Evolutionary conservation across 2,113 vertebrate genomes (phyloP), one percentile per base, ranked within the genome.

Genomic region (Paralichthys olivaceus): DNA sequence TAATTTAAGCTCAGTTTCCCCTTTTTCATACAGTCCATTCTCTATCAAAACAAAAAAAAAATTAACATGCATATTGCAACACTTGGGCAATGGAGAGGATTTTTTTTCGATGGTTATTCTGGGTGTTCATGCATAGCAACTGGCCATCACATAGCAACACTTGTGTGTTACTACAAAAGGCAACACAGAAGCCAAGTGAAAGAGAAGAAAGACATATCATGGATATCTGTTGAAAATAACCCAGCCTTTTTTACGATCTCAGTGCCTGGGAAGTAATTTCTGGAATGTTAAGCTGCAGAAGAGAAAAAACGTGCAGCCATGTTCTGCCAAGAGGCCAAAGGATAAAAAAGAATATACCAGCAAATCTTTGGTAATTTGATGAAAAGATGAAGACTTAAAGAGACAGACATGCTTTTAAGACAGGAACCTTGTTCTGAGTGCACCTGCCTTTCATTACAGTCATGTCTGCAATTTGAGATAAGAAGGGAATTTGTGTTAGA

Each of bases 111-210:
- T 75, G 72, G 77, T 87, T 89, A 85, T 84, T 88, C 79, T 83
- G 58, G 66, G 64, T 75, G 70, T 77, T 77, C 79, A 77, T 59
- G 63, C 83, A 87, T 74, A 88, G 87, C 80, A 84, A 84, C 85
- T 78, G 72, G 28, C 34, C 69, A 64, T 67, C 77, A 77, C 89
- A 83, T 88, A 90, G 82, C 89, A 90, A 90, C 84, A 82, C 37
- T 60, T 73, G 53, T 69, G 32, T 65, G 56, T 37, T 74, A 40
- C 70, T 67, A 58, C 58, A 77, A 80, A 82, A 79, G 68, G 57
- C 64, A 74, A 32, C 32, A 26, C 54, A 69, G 56, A 15, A 69
- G 47, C 28, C 28, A 58, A 80, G 62, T 11, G 37, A 40, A 61
- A 57, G 65, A 67, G 54, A 32, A 58, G 69, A 65, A 51, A 47